These are phyloP conservation scores for Pristiophorus japonicus DNA, from an alignment of 2,113 vertebrate genomes.

Conservation along the genomic window DNA sequence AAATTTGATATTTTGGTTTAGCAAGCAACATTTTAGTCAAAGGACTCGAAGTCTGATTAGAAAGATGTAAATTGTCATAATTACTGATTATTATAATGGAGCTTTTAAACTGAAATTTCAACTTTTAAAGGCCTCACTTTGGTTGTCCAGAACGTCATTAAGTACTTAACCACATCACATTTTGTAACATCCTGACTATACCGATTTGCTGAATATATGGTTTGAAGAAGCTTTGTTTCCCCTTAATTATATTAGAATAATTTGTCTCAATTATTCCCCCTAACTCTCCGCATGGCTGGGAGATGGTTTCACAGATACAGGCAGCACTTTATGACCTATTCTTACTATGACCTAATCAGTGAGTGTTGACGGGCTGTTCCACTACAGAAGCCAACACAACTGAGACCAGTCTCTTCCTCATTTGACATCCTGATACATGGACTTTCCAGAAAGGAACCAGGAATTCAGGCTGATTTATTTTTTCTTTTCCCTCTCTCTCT, in stretches of 20 bases:
- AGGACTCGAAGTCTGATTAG: neutral
- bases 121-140: neutral
- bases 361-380: neutral
- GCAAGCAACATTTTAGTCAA: neutral
- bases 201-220: neutral
- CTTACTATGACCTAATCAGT: neutral
- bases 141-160: neutral
- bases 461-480: neutral
- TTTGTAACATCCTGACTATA: neutral
- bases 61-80: constrained; percentile 24
- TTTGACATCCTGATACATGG: neutral
- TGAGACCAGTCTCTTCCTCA: neutral
- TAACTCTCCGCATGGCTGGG: neutral
- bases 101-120: neutral
- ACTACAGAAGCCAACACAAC: neutral
- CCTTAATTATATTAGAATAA: neutral
- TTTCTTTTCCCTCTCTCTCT: neutral
- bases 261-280: neutral
- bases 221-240: neutral
- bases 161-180: neutral
- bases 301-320: neutral
- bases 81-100: neutral
- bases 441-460: neutral
- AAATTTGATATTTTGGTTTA: neutral
- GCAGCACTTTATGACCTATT: neutral